These are phyloP conservation scores for Neodiprion virginianus DNA, from an alignment of 1,140 invertebrate species.

Conservation along the genomic window DNA sequence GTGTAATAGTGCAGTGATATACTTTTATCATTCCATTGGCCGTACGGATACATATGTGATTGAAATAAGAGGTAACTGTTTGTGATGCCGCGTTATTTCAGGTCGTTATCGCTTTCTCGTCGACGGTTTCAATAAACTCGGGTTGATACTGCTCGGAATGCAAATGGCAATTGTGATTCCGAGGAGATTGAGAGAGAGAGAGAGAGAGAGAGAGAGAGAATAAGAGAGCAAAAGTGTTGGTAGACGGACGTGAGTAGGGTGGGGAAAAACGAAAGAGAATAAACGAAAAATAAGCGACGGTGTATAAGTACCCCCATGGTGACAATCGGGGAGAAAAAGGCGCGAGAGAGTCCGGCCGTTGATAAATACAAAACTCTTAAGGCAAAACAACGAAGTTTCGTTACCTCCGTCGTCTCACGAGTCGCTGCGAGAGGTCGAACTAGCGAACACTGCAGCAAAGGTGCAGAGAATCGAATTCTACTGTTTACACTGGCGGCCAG, in stretches of 20 bases:
- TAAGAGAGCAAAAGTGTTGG: background rate
- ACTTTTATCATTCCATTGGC: background rate
- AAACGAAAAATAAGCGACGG: background rate
- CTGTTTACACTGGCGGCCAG: background rate
- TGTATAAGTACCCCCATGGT: background rate
- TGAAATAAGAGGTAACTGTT: background rate
- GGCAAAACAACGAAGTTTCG: too few relatives aligned
- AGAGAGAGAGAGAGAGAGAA: slow-evolving; percentile 1
- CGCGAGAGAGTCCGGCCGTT: too few relatives aligned
- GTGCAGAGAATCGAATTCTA: slow-evolving; percentile 7
- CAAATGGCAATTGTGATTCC: background rate
- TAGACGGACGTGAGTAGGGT: background rate
- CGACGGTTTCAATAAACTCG: background rate
- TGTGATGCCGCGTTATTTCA: background rate
- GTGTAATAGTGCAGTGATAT: background rate
- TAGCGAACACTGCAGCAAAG: background rate
- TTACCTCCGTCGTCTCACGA: too few relatives aligned
- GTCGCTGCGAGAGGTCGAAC: background rate
- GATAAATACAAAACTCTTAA: too few relatives aligned
- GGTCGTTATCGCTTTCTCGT: background rate
- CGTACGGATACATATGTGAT: background rate
- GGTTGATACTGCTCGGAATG: background rate
- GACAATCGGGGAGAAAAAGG: background rate
- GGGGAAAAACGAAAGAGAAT: background rate
- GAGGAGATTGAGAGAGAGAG: background rate